A percentile compares a stretch with the other conserved stretches of the same genome.
These are phyloP conservation scores for Ennomos fuscantarius DNA, from an alignment of 2,888 invertebrate species.

Conservation along the genomic window DNA sequence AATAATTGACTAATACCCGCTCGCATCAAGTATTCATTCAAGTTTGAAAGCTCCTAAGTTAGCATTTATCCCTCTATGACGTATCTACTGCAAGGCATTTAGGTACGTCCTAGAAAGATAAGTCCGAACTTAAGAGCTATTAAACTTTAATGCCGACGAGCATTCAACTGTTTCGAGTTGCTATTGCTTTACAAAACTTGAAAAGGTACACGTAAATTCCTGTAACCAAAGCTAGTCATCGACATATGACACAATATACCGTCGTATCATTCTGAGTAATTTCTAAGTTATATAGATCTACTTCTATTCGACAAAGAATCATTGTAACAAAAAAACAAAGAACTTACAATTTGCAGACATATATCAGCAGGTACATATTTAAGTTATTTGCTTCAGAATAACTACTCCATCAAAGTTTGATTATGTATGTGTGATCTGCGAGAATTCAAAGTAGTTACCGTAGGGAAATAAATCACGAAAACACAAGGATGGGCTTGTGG, in stretches of 20 bases:
- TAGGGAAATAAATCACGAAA: conserved; percentile 33
- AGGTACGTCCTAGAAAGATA: too few species aligned
- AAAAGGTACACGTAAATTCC: conserved; percentile 2
- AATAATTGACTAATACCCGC: too few species aligned
- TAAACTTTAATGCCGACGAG: too few species aligned
- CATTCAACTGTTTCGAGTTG: conserved; percentile 3
- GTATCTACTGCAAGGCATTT: too few species aligned
- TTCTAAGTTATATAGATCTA: not conserved
- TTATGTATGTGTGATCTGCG: conserved; percentile 1
- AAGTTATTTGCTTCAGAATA: not conserved
- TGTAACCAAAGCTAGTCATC: not conserved
- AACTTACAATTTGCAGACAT: too few species aligned
- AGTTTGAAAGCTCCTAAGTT: too few species aligned
- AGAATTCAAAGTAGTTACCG: conserved; percentile 8
- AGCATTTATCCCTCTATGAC: too few species aligned
- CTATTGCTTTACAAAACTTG: conserved; percentile 9
- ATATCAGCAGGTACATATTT: too few species aligned
- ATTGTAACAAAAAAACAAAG: too few species aligned
- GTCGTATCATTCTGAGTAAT: not conserved
- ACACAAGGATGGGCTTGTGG: conserved; percentile 43
- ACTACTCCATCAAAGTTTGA: not conserved
- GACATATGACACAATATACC: not conserved
- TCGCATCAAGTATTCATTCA: too few species aligned
- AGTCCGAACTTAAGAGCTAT: too few species aligned
- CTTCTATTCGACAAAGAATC: too few species aligned